A percentile compares a stretch with the other conserved stretches of the same genome.
These are phyloP conservation scores for Sinocyclocheilus maitianheensis DNA, from an alignment of 2,113 vertebrate genomes.

Conservation along the genomic window DNA sequence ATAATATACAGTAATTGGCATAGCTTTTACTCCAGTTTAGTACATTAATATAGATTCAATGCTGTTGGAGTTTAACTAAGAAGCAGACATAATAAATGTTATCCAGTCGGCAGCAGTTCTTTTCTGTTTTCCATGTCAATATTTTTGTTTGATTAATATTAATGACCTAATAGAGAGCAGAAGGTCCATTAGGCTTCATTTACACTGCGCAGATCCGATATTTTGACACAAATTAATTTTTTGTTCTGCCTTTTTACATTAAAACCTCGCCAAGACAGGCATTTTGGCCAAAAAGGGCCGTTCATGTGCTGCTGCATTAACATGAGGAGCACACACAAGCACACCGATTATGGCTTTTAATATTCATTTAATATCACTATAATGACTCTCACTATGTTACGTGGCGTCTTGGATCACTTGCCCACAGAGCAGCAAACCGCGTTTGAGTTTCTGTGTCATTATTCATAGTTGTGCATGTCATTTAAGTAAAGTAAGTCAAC, in stretches of 20 bases:
- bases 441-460: not conserved
- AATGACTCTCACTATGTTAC: not conserved
- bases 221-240: slow-evolving; percentile 28
- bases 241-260: not conserved
- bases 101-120: not conserved
- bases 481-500: not conserved
- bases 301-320: not conserved
- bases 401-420: not conserved
- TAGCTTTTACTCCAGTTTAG: not conserved
- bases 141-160: slow-evolving; percentile 29
- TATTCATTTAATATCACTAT: not conserved
- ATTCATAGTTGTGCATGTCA: not conserved
- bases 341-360: slow-evolving; percentile 1
- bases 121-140: slow-evolving; percentile 9
- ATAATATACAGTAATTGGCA: not conserved
- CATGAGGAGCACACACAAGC: not conserved
- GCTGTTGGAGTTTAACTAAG: not conserved
- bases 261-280: not conserved
- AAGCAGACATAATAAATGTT: not conserved
- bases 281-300: not conserved
- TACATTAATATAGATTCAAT: not conserved
- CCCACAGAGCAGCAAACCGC: not conserved
- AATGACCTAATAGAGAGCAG: not conserved
- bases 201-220: not conserved
- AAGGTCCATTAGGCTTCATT: slow-evolving; percentile 20